These are phyloP conservation scores for Drosophila anomalata DNA, from an alignment of 2,888 invertebrate genomes.

Conservation along the genomic window DNA sequence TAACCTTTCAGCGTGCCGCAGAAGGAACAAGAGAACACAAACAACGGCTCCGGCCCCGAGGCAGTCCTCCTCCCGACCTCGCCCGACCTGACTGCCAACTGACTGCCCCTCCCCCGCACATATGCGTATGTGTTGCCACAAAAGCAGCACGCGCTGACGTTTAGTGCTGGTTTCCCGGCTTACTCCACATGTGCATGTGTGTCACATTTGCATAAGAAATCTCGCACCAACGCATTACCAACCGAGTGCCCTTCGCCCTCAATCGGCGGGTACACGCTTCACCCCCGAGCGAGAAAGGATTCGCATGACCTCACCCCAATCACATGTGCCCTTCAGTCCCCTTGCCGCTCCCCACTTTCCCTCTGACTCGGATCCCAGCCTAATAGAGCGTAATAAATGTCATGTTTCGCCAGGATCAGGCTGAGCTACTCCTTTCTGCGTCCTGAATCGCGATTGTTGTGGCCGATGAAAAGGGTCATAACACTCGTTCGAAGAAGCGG, in stretches of 20 bases:
- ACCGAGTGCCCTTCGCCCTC: slow-evolving; percentile 44
- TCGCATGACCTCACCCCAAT: slow-evolving; percentile 69
- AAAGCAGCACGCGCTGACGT: slow-evolving; percentile 73
- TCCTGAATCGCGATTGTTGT: slow-evolving; percentile 40
- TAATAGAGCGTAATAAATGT: slow-evolving; percentile 81
- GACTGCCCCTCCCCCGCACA: slow-evolving; percentile 15
- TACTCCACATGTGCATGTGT: slow-evolving; percentile 48
- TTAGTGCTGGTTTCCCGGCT: slow-evolving; percentile 60
- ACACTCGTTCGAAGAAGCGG: slow-evolving; percentile 33
- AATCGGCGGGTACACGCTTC: slow-evolving; percentile 20
- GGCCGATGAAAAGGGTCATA: slow-evolving; percentile 47
- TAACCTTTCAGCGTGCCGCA: slow-evolving; percentile 64
- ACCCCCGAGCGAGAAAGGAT: slow-evolving; percentile 64
- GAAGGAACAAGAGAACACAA: slow-evolving; percentile 25
- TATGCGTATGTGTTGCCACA: slow-evolving; percentile 48
- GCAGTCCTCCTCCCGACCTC: slow-evolving; percentile 14
- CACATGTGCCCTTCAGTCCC: slow-evolving; percentile 25
- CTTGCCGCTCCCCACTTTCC: slow-evolving; percentile 15
- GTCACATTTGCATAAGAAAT: slow-evolving; percentile 62
- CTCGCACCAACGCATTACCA: slow-evolving; percentile 64
- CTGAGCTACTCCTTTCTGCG: slow-evolving; percentile 61
- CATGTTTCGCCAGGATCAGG: slow-evolving; percentile 65
- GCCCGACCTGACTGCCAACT: background rate
- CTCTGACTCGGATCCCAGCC: slow-evolving; percentile 33
- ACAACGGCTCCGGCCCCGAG: slow-evolving; percentile 35